phyloP scores from a whole-genome alignment of 2,113 vertebrate genomes.

The Electrona antarctica region DNA sequence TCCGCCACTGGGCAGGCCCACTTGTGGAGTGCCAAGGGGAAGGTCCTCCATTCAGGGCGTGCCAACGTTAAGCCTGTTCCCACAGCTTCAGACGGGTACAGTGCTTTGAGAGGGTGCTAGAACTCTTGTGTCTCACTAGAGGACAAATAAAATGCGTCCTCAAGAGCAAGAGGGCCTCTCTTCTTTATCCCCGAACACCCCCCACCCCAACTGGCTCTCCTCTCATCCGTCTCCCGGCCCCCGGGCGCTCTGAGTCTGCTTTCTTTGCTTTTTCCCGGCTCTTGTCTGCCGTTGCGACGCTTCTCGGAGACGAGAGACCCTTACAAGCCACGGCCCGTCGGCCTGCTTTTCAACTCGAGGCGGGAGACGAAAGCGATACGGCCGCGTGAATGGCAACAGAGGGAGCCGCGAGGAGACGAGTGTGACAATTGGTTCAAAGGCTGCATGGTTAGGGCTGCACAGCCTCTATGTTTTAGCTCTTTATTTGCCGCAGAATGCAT shows the following conservation, averaged over 20 bases:
- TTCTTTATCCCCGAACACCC: background rate
- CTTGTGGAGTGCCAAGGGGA: slow-evolving; percentile 49
- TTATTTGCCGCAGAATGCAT: too few relatives aligned
- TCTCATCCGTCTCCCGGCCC: slow-evolving; percentile 10
- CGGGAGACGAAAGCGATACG: slow-evolving; percentile 4
- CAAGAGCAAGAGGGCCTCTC: slow-evolving; percentile 34
- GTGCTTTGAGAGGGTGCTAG: slow-evolving; percentile 33
- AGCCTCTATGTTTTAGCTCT: too few relatives aligned
- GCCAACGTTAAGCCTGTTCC: slow-evolving; percentile 67
- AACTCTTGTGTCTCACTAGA: slow-evolving; percentile 46
- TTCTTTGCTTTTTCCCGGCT: slow-evolving; percentile 27
- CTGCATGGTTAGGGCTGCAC: too few relatives aligned
- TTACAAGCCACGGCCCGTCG: slow-evolving; percentile 15
- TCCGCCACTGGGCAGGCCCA: slow-evolving; percentile 58
- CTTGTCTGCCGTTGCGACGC: slow-evolving; percentile 41
- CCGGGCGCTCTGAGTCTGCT: background rate
- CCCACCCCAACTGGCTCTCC: background rate
- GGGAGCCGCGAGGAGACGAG: too few relatives aligned
- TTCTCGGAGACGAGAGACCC: slow-evolving; percentile 49
- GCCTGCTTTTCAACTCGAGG: slow-evolving; percentile 25
- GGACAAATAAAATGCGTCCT: slow-evolving; percentile 29
- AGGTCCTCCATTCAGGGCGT: slow-evolving; percentile 71
- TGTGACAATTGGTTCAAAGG: too few relatives aligned
- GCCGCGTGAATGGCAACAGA: background rate
- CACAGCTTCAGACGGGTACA: slow-evolving; percentile 66